Base-by-base conservation (phyloP, 2,797 vertebrate genomes). In the Tenualosa ilisha region DNA sequence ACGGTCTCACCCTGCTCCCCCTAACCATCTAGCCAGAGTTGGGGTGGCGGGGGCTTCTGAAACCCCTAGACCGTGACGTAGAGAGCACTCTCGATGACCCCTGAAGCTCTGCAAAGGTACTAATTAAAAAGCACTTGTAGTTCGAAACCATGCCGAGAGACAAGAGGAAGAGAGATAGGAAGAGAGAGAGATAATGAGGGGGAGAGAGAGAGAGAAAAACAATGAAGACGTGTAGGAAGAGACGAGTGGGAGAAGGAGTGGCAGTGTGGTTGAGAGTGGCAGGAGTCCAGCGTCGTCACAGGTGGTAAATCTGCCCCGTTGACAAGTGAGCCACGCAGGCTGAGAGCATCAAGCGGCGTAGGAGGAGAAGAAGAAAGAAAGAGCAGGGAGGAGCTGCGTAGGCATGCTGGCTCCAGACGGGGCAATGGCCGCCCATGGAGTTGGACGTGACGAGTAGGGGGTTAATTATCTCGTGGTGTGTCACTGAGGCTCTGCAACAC, bases 61-160 rank as follows among this genome's bases (percentile, higher is more conserved):
- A 93, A 86, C 89, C 90, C 94, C 90, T 95, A 91, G 93, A 93
- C 94, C 90, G 81, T 88, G 85, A 88, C 91, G 90, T 93, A 87
- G 85, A 93, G 86, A 93, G 92, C 94, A 90, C 91, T 96, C 94
- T 94, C 92, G 91, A 89, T 93, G 92, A 93, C 92, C 92, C 90
- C 92, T 88, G 85, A 90, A 87, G 92, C 91, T 93, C 93, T 92
- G 86, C 94, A 40, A 95, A 86, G 91, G 90, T 91, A 93, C 91
- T 95, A 95, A 96, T 95, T 96, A 95, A 95, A 94, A 88, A 86
- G 88, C 61, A 84, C 87, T 92, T 90, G 84, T 90, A 84, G 87
- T 87, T 85, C 65, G 88, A 83, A 87, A 86, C 89, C 87, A 89
- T 90, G 93, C 88, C 93, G 83, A 91, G 87, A 88, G 91, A 91